Percentiles rank a stretch among this genome's conserved stretches.
phyloP scores from a whole-genome alignment of 1,140 invertebrate species.

The Papilio machaon region DNA sequence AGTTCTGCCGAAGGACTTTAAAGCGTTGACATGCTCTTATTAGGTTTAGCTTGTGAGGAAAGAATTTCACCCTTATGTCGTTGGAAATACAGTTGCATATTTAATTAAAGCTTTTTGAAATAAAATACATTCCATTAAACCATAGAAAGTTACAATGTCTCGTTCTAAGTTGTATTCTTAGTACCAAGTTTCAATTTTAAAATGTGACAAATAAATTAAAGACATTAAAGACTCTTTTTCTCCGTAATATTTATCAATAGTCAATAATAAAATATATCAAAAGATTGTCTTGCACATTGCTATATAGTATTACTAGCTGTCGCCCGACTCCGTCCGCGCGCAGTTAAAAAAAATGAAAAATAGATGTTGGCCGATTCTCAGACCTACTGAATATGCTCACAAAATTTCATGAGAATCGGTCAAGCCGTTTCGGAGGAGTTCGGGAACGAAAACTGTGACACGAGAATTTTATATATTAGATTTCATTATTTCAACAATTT shows the following conservation, averaged over 20 bases:
- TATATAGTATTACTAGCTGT: too few species aligned
- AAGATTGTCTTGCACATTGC: too few species aligned
- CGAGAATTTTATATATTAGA: too few species aligned
- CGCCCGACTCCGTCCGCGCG: too few species aligned
- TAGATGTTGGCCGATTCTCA: too few species aligned
- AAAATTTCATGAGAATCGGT: too few species aligned
- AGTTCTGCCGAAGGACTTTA: not conserved
- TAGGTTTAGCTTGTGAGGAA: not conserved
- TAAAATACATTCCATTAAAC: not conserved
- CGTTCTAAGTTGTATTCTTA: not conserved
- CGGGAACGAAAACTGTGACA: too few species aligned
- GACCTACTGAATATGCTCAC: too few species aligned
- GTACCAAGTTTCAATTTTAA: not conserved
- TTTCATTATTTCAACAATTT: not conserved
- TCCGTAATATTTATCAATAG: not conserved
- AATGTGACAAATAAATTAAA: not conserved
- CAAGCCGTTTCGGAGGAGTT: too few species aligned
- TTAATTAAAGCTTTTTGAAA: not conserved
- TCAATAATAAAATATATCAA: too few species aligned
- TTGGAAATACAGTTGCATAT: not conserved
- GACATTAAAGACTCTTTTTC: not conserved
- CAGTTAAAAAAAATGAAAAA: too few species aligned
- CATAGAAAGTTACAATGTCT: not conserved
- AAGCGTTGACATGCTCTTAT: not conserved
- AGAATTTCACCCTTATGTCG: not conserved